Evolutionary conservation across 1,140 invertebrate species (phyloP).

Genomic region (Pseudomyrmex flavicornis): DNA sequence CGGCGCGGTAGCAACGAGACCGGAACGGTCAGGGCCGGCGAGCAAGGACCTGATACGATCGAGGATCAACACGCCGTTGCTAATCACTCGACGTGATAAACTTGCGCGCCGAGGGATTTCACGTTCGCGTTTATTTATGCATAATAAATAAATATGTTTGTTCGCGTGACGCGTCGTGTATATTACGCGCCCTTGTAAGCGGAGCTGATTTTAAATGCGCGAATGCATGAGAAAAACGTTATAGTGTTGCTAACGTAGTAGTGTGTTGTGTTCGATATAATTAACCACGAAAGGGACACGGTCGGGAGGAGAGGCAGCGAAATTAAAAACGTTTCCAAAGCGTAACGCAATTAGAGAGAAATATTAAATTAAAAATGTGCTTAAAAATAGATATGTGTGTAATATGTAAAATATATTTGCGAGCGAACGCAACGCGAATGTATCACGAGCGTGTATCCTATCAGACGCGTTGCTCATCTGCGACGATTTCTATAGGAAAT

Average conservation of each 20-base stretch:
- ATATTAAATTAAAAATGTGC: background rate
- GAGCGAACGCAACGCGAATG: background rate
- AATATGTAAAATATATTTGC: background rate
- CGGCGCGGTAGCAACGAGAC: slow-evolving; percentile 70
- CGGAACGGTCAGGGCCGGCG: slow-evolving; percentile 77
- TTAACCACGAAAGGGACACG: background rate
- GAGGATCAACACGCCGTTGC: slow-evolving; percentile 58
- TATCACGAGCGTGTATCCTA: background rate
- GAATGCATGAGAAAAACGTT: background rate
- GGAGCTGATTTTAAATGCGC: background rate
- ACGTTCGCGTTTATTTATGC: slow-evolving; percentile 9
- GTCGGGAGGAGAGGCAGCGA: background rate
- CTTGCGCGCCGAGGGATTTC: background rate
- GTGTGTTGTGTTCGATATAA: background rate
- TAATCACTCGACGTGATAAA: slow-evolving; percentile 52
- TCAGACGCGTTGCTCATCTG: background rate
- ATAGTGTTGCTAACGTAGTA: background rate
- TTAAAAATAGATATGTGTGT: too few relatives aligned
- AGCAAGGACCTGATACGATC: slow-evolving; percentile 69
- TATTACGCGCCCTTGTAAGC: background rate
- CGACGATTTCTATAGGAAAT: too few relatives aligned
- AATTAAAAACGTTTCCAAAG: background rate
- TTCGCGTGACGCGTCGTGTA: background rate
- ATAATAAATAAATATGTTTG: slow-evolving; percentile 12
- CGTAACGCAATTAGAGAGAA: slow-evolving; percentile 15